These are phyloP conservation scores for Patella depressa DNA, from an alignment of 2,888 invertebrate species.

Conservation along the genomic window DNA sequence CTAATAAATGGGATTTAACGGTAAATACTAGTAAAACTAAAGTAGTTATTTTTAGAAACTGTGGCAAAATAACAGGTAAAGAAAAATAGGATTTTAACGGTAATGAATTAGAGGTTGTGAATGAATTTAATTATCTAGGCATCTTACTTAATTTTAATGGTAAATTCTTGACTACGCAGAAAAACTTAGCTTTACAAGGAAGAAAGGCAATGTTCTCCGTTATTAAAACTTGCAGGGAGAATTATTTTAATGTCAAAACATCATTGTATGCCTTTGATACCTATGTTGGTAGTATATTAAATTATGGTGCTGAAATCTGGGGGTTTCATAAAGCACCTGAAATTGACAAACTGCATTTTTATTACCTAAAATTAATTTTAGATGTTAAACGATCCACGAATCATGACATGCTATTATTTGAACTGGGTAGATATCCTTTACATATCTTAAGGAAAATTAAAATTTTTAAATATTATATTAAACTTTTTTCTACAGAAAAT, in stretches of 20 bases:
- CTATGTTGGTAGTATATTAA: constrained; percentile 11
- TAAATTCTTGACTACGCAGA: neutral
- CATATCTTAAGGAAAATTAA: neutral
- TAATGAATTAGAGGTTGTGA: neutral
- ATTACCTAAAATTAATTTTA: constrained; percentile 8
- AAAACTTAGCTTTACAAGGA: neutral
- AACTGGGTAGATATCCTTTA: neutral
- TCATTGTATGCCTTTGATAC: constrained; percentile 10
- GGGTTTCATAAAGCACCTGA: constrained; percentile 4
- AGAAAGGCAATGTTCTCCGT: constrained; percentile 13
- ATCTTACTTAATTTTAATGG: neutral
- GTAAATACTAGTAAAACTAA: constrained; percentile 5
- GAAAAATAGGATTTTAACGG: constrained; percentile 8
- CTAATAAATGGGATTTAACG: neutral
- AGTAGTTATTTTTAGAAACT: neutral
- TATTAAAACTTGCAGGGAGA: neutral
- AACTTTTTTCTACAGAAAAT: neutral
- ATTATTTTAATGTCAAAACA: constrained; percentile 18
- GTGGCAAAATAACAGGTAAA: constrained; percentile 10
- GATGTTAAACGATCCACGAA: constrained; percentile 8
- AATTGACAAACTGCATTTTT: constrained; percentile 18
- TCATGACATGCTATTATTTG: neutral
- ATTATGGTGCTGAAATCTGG: constrained; percentile 15
- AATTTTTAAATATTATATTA: constrained; percentile 3
- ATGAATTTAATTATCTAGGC: neutral